These are phyloP conservation scores for Drosophila hamatofila DNA, from an alignment of 2,888 invertebrate genomes.

Conservation along the genomic window DNA sequence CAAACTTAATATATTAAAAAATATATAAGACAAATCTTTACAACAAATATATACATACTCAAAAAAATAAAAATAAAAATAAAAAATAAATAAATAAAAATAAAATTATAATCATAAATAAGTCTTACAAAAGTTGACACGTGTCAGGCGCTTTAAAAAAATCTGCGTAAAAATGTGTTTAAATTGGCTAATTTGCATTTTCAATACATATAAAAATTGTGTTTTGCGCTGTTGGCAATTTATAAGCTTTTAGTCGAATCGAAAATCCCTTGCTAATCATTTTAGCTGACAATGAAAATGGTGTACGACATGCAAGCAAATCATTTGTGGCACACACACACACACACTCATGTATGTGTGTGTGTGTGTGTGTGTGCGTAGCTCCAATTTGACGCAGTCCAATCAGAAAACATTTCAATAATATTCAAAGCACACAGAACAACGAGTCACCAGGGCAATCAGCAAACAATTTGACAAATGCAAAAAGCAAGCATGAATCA, in stretches of 20 bases:
- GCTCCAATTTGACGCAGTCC: slow-evolving; percentile 45
- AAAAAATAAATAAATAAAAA: no score
- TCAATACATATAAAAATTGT: neutral
- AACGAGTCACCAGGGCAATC: slow-evolving; percentile 58
- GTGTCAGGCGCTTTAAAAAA: neutral
- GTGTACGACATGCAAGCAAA: slow-evolving; percentile 35
- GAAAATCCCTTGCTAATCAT: slow-evolving; percentile 45
- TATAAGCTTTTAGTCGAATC: slow-evolving; percentile 42
- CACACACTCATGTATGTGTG: neutral
- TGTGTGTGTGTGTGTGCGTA: neutral
- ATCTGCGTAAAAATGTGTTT: neutral
- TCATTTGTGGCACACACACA: slow-evolving; percentile 33
- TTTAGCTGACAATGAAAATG: slow-evolving; percentile 37
- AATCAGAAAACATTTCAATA: slow-evolving; percentile 66
- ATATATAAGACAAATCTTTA: no score
- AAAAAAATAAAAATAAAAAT: no score
- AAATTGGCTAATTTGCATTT: slow-evolving; percentile 8
- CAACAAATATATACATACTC: no score
- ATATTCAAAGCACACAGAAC: slow-evolving; percentile 20
- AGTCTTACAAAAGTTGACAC: no score
- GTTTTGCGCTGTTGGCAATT: slow-evolving; percentile 24
- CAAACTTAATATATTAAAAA: no score
- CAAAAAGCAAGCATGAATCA: slow-evolving; percentile 50
- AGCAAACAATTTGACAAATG: slow-evolving; percentile 74
- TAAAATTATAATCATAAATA: no score